Evolutionary conservation across 2,797 vertebrate species (phyloP).

Genomic region (Etheostoma perlongum): DNA sequence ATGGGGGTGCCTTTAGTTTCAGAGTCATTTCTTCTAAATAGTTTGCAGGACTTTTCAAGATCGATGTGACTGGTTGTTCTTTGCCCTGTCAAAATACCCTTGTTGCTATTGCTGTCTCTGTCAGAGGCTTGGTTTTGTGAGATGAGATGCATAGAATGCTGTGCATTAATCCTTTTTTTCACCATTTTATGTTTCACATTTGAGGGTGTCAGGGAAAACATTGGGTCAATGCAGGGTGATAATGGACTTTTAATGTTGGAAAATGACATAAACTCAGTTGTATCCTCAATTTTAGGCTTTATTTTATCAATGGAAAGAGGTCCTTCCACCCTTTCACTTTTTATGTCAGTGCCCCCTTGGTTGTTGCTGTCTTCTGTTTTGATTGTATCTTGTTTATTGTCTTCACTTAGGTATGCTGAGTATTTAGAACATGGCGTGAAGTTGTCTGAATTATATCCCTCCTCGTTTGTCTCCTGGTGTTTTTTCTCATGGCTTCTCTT

Average conservation of each 20-base stretch:
- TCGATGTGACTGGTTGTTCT: slow-evolving; percentile 64
- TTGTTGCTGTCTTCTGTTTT: slow-evolving; percentile 84
- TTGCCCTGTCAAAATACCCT: slow-evolving; percentile 52
- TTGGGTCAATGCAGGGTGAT: slow-evolving; percentile 59
- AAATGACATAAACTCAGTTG: slow-evolving; percentile 62
- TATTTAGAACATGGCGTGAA: slow-evolving; percentile 91
- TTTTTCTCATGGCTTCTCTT: slow-evolving; percentile 97
- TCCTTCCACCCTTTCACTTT: slow-evolving; percentile 69
- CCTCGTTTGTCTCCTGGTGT: slow-evolving; percentile 89
- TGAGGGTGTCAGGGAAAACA: slow-evolving; percentile 57
- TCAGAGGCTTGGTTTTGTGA: slow-evolving; percentile 63
- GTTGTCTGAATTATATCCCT: slow-evolving; percentile 87
- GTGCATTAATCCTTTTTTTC: slow-evolving; percentile 68
- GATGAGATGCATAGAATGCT: slow-evolving; percentile 64
- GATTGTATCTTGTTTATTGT: slow-evolving; percentile 89
- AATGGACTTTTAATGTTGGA: slow-evolving; percentile 67
- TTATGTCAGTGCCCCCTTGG: slow-evolving; percentile 59
- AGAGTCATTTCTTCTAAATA: slow-evolving; percentile 61
- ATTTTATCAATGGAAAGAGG: slow-evolving; percentile 73
- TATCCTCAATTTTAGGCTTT: slow-evolving; percentile 76
- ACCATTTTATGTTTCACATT: slow-evolving; percentile 78
- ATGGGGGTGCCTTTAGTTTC: slow-evolving; percentile 60
- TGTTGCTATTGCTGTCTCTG: slow-evolving; percentile 61
- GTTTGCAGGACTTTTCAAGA: slow-evolving; percentile 64
- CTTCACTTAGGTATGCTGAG: slow-evolving; percentile 86